phyloP scores from a whole-genome alignment of 23 tunicate species.

The Pegea sp. region DNA sequence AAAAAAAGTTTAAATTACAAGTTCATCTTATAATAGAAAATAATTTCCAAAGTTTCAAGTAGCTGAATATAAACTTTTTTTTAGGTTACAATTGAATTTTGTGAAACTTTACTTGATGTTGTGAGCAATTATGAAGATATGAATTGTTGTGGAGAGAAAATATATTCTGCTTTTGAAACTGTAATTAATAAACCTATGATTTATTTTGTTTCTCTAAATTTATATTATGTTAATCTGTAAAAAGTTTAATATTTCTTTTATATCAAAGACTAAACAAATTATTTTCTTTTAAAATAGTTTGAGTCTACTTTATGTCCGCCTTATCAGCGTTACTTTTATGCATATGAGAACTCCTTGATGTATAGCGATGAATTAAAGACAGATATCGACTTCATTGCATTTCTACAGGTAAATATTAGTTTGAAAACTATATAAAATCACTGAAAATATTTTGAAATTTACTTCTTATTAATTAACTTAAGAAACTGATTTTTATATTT shows the following conservation, averaged over 20 bases:
- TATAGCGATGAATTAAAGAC: constrained; percentile 34
- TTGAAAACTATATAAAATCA: no score
- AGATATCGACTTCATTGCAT: constrained; percentile 17
- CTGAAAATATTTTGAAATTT: no score
- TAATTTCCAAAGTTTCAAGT: no score
- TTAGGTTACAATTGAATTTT: constrained; percentile 39
- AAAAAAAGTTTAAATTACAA: no score
- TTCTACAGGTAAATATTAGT: constrained; percentile 29
- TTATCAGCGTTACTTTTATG: constrained; percentile 32
- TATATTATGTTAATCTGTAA: no score
- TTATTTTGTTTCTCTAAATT: no score
- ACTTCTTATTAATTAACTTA: no score
- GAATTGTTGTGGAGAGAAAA: constrained; percentile 14
- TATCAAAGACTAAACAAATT: background rate
- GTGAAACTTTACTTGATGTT: constrained; percentile 21
- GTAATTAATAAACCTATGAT: no score
- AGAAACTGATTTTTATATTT: no score
- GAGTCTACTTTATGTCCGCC: constrained; percentile 40
- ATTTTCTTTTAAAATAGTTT: constrained; percentile 13
- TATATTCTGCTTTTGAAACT: constrained; percentile 30
- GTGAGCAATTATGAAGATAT: constrained; percentile 2
- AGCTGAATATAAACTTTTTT: background rate
- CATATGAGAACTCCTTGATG: constrained; percentile 18
- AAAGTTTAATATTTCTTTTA: background rate
- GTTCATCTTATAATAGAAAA: background rate